Conservation (phyloP, 2,797 vertebrate species). For the Phrynocephalus guinanensis region DNA sequence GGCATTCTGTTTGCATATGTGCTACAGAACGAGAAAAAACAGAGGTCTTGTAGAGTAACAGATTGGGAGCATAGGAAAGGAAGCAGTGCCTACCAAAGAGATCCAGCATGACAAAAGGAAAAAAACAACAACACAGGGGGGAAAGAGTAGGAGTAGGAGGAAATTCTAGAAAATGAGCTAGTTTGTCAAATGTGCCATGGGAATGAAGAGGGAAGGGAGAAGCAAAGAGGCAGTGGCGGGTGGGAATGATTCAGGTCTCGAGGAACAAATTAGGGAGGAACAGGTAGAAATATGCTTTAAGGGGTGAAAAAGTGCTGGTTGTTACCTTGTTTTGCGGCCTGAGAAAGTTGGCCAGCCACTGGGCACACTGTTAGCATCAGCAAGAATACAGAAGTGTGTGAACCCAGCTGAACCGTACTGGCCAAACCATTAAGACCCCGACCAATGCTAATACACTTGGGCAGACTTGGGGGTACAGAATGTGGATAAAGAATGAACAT, state of each 20-base stretch:
- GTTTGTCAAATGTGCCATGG: background rate
- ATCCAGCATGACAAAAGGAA: slow-evolving; percentile 14
- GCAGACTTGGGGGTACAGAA: background rate
- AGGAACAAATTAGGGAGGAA: slow-evolving; percentile 10
- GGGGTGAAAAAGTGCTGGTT: background rate
- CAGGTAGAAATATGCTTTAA: background rate
- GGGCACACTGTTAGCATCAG: slow-evolving; percentile 56
- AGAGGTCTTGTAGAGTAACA: slow-evolving; percentile 32
- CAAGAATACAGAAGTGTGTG: background rate
- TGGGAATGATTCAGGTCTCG: slow-evolving; percentile 17
- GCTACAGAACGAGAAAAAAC: background rate
- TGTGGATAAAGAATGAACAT: background rate
- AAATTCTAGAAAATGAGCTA: background rate
- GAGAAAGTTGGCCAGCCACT: slow-evolving; percentile 61
- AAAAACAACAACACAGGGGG: background rate
- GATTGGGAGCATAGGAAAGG: background rate
- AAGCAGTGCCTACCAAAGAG: slow-evolving; percentile 4
- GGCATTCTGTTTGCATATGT: background rate
- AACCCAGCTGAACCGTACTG: background rate
- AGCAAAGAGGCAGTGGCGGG: background rate
- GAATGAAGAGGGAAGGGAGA: background rate
- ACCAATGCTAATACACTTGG: background rate
- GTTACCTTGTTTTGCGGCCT: slow-evolving; percentile 63
- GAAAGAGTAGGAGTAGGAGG: slow-evolving; percentile 1
- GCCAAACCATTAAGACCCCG: background rate